Evolutionary conservation across 64 coral and sea anemone genomes (phyloP).

Genomic region (Montipora cactus): DNA sequence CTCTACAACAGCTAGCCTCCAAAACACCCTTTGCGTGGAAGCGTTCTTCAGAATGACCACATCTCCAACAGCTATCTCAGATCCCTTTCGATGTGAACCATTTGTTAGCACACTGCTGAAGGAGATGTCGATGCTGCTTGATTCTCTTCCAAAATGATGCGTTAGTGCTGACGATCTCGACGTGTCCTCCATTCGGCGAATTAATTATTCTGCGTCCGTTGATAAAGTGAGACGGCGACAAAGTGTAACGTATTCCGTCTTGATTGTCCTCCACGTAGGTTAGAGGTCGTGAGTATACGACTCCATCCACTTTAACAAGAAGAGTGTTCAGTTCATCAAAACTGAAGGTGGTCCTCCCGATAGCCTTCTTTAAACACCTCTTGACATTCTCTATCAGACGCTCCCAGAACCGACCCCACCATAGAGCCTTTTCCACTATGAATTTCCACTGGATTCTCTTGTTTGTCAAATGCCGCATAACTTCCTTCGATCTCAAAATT

Average conservation of each 20-base stretch:
- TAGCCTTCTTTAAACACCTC: not conserved
- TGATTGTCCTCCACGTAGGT: not conserved
- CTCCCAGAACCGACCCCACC: slow-evolving; percentile 7
- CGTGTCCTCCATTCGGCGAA: not conserved
- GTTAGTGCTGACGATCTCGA: slow-evolving; percentile 36
- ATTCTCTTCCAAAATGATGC: not conserved
- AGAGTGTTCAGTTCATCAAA: not conserved
- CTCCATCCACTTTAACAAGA: not conserved
- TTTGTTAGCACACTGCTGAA: slow-evolving; percentile 14
- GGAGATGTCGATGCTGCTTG: slow-evolving; percentile 29
- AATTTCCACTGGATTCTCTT: not conserved
- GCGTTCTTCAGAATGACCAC: slow-evolving; percentile 21
- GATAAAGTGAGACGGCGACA: not conserved
- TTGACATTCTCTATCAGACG: slow-evolving; percentile 15
- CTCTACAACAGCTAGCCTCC: slow-evolving; percentile 15
- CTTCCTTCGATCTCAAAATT: not conserved
- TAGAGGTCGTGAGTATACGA: not conserved
- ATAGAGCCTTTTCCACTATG: not conserved
- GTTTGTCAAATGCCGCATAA: not conserved
- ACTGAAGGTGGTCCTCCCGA: not conserved
- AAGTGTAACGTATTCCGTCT: not conserved
- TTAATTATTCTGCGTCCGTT: not conserved
- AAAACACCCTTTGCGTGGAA: not conserved
- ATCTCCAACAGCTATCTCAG: slow-evolving; percentile 4
- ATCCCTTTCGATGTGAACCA: not conserved